Percentiles rank a stretch among this genome's conserved stretches.
Conservation (phyloP, 2,888 invertebrate genomes). For the Lydus trimaculatus region DNA sequence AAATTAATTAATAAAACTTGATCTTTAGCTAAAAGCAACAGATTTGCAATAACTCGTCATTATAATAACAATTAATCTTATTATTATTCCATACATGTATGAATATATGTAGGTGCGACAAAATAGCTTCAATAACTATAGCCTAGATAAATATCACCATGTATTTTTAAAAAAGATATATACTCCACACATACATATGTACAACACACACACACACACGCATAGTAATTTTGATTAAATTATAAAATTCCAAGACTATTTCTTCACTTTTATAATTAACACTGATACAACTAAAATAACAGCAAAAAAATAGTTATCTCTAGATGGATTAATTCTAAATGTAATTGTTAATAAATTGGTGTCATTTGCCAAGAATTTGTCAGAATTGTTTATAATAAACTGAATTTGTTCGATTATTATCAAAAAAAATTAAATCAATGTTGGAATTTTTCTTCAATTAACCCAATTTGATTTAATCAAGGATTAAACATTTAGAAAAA, state of each 20-base stretch:
- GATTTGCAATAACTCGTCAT: neutral
- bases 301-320: neutral
- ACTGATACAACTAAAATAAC: neutral
- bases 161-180: neutral
- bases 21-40: neutral
- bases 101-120: neutral
- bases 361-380: too few species aligned
- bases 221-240: constrained; percentile 3
- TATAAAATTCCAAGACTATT: constrained; percentile 9
- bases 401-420: too few species aligned
- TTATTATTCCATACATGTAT: constrained; percentile 1
- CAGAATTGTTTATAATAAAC: too few species aligned
- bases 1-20: neutral
- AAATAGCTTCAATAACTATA: constrained; percentile 1
- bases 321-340: neutral
- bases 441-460: neutral
- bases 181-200: neutral
- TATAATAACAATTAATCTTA: neutral
- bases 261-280: constrained; percentile 9
- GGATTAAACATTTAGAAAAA: neutral
- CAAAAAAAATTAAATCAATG: too few species aligned
- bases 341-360: neutral
- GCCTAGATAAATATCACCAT: constrained; percentile 6
- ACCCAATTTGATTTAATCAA: neutral
- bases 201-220: neutral